phyloP scores from a whole-genome alignment of 1,140 invertebrate species.

The Zaprionus capensis region DNA sequence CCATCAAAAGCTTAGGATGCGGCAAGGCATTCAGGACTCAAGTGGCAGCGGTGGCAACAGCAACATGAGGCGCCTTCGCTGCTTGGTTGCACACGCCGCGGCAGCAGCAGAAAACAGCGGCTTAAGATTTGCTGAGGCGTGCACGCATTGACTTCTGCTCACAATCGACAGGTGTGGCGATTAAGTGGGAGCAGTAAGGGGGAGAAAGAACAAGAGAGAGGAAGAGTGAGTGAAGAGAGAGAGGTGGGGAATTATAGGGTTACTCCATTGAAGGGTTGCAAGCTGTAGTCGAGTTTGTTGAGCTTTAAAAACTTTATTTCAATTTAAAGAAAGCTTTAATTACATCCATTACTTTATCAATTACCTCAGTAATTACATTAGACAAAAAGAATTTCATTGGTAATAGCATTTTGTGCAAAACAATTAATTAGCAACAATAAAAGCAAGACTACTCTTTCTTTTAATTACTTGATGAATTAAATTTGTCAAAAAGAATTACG shows the following conservation, averaged over 20 bases:
- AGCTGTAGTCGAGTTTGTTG: too few species aligned
- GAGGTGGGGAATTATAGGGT: too few species aligned
- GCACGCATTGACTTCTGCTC: slow-evolving; percentile 16
- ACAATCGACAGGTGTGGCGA: slow-evolving; percentile 5
- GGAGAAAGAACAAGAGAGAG: too few species aligned
- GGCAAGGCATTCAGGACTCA: neutral
- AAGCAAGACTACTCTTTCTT: too few species aligned
- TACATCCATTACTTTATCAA: neutral
- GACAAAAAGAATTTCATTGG: neutral
- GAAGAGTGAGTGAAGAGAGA: too few species aligned
- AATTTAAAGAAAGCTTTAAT: neutral
- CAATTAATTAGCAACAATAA: too few species aligned
- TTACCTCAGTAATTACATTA: neutral
- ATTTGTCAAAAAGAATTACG: neutral
- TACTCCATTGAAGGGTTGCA: too few species aligned
- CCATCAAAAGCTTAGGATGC: slow-evolving; percentile 39
- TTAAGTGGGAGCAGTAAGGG: neutral
- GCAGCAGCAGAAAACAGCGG: slow-evolving; percentile 10
- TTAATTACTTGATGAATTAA: neutral
- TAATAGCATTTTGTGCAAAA: neutral
- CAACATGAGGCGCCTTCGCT: neutral
- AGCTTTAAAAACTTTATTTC: neutral
- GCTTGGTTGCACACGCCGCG: neutral
- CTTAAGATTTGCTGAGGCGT: slow-evolving; percentile 15
- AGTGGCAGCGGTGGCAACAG: slow-evolving; percentile 6